Evolutionary conservation across 2,113 vertebrate genomes (phyloP).

Genomic region (Percina caprodes): DNA sequence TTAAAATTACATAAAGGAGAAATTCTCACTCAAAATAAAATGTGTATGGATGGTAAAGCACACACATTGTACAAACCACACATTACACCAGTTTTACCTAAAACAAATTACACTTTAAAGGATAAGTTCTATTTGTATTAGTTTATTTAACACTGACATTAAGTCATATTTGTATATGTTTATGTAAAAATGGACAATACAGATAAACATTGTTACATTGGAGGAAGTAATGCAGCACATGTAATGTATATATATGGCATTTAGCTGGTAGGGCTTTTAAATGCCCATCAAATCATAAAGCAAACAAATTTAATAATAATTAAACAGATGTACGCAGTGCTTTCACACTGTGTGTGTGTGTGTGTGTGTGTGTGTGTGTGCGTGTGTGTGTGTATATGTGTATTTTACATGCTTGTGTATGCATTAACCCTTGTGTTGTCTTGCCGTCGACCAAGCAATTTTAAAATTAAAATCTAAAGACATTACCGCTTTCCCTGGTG

Average conservation of each 20-base stretch:
- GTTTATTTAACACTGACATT: not conserved
- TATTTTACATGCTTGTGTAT: not conserved
- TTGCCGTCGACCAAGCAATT: too few relatives aligned
- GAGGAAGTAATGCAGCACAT: not conserved
- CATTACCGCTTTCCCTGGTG: not conserved
- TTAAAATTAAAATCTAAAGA: too few relatives aligned
- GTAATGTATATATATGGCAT: not conserved
- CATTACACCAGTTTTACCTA: not conserved
- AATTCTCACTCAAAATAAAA: not conserved
- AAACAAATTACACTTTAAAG: not conserved
- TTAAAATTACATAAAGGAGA: too few relatives aligned
- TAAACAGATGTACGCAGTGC: not conserved
- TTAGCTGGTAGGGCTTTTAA: not conserved
- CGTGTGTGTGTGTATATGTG: not conserved
- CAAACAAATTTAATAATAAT: not conserved
- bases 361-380: too few relatives aligned
- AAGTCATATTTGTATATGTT: not conserved
- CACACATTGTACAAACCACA: not conserved
- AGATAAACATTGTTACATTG: not conserved
- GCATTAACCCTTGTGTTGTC: too few relatives aligned
- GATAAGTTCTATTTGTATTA: not conserved
- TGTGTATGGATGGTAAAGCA: not conserved
- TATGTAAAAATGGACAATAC: not conserved
- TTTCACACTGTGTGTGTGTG: too few relatives aligned
- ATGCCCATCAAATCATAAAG: not conserved